Conservation (phyloP, 2,888 invertebrate species). For the Acleris emargana region DNA sequence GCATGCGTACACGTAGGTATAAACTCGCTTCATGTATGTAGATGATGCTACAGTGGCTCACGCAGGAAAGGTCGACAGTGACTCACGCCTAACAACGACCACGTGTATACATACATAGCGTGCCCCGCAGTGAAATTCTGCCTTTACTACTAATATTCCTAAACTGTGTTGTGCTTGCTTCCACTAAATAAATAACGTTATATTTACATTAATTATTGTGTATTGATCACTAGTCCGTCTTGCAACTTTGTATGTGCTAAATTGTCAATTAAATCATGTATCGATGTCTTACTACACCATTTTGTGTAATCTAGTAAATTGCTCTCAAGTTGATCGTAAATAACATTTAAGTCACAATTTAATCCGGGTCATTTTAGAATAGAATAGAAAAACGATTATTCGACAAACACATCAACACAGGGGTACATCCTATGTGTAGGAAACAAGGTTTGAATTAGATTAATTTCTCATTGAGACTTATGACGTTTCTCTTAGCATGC, state of each 20-base stretch:
- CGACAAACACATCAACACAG: too few relatives aligned
- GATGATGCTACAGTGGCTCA: too few relatives aligned
- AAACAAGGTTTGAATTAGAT: background rate
- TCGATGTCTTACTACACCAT: slow-evolving; percentile 52
- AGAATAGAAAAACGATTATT: too few relatives aligned
- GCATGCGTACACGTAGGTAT: too few relatives aligned
- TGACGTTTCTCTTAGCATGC: too few relatives aligned
- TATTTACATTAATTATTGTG: slow-evolving; percentile 20
- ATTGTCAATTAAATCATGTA: slow-evolving; percentile 66
- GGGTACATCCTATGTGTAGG: background rate
- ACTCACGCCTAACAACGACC: too few relatives aligned
- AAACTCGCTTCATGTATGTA: too few relatives aligned
- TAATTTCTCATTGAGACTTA: too few relatives aligned
- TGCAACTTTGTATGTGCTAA: slow-evolving; percentile 60
- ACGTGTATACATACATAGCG: too few relatives aligned
- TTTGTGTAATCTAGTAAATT: slow-evolving; percentile 7
- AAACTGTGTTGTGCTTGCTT: slow-evolving; percentile 67
- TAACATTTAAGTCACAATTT: background rate
- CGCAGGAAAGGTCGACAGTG: too few relatives aligned
- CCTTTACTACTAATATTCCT: slow-evolving; percentile 54
- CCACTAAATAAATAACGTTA: slow-evolving; percentile 42
- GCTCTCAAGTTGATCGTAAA: slow-evolving; percentile 3
- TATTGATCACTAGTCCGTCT: slow-evolving; percentile 53
- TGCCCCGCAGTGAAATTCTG: too few relatives aligned
- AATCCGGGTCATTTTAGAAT: background rate